Evolutionary conservation across 2,113 vertebrate genomes (phyloP), one percentile per base, ranked within the genome.

Genomic region (Eclectus roratus): DNA sequence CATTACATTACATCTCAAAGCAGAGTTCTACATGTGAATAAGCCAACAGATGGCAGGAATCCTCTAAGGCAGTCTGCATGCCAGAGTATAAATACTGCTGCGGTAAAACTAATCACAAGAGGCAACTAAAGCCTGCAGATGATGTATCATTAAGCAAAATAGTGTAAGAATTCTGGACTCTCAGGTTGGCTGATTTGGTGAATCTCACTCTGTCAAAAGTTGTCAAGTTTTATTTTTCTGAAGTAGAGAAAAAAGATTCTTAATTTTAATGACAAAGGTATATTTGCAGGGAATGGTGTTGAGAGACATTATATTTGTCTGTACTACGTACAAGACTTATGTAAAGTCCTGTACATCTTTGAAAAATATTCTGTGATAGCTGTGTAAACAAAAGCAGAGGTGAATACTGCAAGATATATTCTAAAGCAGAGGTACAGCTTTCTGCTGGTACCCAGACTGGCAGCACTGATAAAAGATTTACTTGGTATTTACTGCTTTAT

Each of bases 41-140:
- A 87, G 53, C 66, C 70, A 95, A 92, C 96, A 97, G 96, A 96
- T 97, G 94, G 92, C 39, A 90, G 65, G 76, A 91, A 93, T 94
- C 43, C 79, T 96, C 95, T 86, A 82, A 90, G 95, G 92, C 80
- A 88, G 79, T 53, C 55, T 90, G 12, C 49, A 55, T 94, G 91
- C 76, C 88, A 94, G 65, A 81, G 47, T 90, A 86, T 91, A 97
- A 96, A 88, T 92, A 96, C 84, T 85, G 47, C 69, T 89, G 47
- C 69, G 74, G 41, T 92, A 94, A 95, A 95, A 91, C 39, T 80
- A 93, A 95, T 61, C 94, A 93, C 89, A 84, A 70, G 89, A 90
- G 94, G 60, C 90, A 96, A 94, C 80, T 90, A 83, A 82, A 95
- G 47, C 39, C 61, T 69, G 78, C 39, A 90, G 81, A 90, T 84